These are phyloP conservation scores for Epirrhoe alternata DNA, from an alignment of 2,888 invertebrate genomes.

Conservation along the genomic window DNA sequence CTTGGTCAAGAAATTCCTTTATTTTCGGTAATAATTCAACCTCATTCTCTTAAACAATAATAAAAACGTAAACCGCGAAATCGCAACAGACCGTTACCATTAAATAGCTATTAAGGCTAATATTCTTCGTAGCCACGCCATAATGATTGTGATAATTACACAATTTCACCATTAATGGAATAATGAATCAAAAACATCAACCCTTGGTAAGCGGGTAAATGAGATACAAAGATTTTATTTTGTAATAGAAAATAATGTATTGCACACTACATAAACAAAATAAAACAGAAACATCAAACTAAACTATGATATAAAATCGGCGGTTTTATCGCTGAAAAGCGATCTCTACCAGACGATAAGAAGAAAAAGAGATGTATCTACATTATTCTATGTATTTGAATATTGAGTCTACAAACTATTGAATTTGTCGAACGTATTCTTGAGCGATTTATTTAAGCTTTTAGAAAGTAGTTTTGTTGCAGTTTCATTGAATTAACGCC, in stretches of 20 bases:
- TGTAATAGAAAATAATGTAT: too few species aligned
- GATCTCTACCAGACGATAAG: too few species aligned
- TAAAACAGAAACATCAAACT: too few species aligned
- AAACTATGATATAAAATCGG: too few species aligned
- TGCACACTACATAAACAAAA: too few species aligned
- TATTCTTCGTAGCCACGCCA: slow-evolving; percentile 17
- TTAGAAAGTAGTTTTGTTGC: too few species aligned
- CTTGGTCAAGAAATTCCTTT: not conserved
- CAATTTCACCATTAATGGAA: slow-evolving; percentile 34
- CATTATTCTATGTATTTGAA: too few species aligned
- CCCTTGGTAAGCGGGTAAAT: not conserved
- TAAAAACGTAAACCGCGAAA: slow-evolving; percentile 4
- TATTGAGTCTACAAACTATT: too few species aligned
- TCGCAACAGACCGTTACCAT: slow-evolving; percentile 15
- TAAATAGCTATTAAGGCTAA: slow-evolving; percentile 29
- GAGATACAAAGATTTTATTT: not conserved
- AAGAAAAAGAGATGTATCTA: too few species aligned
- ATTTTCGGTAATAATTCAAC: not conserved
- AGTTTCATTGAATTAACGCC: slow-evolving; percentile 2
- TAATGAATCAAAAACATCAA: slow-evolving; percentile 28
- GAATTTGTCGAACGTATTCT: too few species aligned
- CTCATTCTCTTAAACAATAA: not conserved
- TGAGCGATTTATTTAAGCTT: too few species aligned
- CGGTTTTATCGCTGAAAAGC: too few species aligned
- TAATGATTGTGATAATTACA: slow-evolving; percentile 41